Conservation (phyloP, 2,888 invertebrate genomes). For the Oxyteleia sp. region DNA sequence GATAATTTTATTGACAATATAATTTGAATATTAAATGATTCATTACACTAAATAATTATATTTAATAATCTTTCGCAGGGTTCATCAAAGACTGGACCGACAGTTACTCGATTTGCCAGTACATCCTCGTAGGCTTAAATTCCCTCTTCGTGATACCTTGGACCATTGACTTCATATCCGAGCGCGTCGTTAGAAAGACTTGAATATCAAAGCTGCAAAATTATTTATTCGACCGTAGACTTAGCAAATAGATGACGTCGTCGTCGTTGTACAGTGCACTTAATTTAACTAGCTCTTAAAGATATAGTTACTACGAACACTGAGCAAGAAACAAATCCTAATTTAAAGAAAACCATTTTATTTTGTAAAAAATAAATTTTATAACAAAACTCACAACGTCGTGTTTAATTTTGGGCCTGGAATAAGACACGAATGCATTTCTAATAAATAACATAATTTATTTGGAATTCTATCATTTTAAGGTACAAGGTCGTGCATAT, state of each 20-base stretch:
- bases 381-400: conserved; percentile 13
- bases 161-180: conserved; percentile 89
- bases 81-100: conserved; percentile 90
- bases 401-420: neutral
- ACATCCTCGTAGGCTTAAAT: conserved; percentile 91
- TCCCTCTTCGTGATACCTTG: conserved; percentile 91
- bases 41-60: too few species aligned
- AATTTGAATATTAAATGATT: too few species aligned
- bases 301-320: conserved; percentile 8
- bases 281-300: conserved; percentile 43
- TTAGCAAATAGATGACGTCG: conserved; percentile 1
- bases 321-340: conserved; percentile 5
- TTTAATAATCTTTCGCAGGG: conserved; percentile 87
- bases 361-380: conserved; percentile 58
- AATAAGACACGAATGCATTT: neutral
- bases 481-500: neutral
- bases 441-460: neutral
- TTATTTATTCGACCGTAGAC: conserved; percentile 47
- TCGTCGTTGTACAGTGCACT: conserved; percentile 50
- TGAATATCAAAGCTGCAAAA: conserved; percentile 35
- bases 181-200: conserved; percentile 46
- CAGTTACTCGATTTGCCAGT: conserved; percentile 91
- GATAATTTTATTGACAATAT: too few species aligned
- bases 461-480: neutral
- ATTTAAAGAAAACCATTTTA: conserved; percentile 4